These are phyloP conservation scores for Campoletis sonorensis DNA, from an alignment of 1,140 invertebrate genomes.

Conservation along the genomic window DNA sequence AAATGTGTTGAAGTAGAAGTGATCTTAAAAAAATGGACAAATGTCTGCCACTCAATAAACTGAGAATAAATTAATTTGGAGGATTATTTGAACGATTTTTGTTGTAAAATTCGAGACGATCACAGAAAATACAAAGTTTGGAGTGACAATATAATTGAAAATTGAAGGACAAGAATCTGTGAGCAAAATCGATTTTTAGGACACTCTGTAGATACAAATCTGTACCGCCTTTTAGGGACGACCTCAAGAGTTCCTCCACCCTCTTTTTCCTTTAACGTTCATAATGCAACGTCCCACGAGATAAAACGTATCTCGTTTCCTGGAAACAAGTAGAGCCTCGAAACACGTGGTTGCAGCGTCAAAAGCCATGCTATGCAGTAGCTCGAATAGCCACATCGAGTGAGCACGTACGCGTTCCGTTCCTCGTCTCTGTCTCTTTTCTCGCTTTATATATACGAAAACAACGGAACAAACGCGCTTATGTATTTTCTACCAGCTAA, in stretches of 20 bases:
- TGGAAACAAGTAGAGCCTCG: neutral
- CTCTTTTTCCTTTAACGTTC: neutral
- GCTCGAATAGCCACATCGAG: neutral
- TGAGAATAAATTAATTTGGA: too few relatives aligned
- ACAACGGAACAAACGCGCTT: slow-evolving; percentile 7
- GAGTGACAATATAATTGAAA: neutral
- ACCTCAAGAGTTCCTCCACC: neutral
- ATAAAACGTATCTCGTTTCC: slow-evolving; percentile 14
- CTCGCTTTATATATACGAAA: neutral
- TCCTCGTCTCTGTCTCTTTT: neutral
- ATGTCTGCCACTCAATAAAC: too few relatives aligned
- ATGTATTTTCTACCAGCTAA: slow-evolving; percentile 16
- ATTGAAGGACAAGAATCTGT: neutral
- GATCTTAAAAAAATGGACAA: too few relatives aligned
- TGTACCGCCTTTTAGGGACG: neutral
- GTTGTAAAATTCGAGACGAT: too few relatives aligned
- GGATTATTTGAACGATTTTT: too few relatives aligned
- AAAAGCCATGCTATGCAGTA: slow-evolving; percentile 6
- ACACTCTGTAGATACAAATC: neutral
- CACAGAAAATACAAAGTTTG: too few relatives aligned
- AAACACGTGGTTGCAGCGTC: neutral
- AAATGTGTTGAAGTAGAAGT: too few relatives aligned
- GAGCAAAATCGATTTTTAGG: too few relatives aligned
- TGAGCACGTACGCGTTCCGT: neutral
- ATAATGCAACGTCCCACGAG: slow-evolving; percentile 7